phyloP scores from a whole-genome alignment of 2,888 invertebrate species.

The Aleiodes testaceus region DNA sequence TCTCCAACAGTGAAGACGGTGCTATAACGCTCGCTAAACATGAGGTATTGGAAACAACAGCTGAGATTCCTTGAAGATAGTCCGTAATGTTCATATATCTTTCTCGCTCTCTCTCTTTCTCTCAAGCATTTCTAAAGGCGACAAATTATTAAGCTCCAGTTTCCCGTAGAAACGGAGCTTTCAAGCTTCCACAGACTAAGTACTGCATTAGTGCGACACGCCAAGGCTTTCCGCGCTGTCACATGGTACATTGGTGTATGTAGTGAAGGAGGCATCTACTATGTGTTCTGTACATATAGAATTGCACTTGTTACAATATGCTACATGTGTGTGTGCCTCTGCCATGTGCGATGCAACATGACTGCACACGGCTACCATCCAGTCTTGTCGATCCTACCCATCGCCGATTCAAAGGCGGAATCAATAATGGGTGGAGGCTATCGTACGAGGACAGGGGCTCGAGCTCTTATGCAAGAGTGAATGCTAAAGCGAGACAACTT shows the following conservation, averaged over 20 bases:
- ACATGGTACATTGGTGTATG: conserved; percentile 1
- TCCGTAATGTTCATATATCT: not conserved
- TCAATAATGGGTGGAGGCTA: conserved; percentile 21
- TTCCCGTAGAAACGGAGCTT: conserved; percentile 45
- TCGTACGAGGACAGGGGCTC: not conserved
- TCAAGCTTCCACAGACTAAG: conserved; percentile 48
- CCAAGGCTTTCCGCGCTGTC: conserved; percentile 41
- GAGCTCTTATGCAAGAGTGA: conserved; percentile 14
- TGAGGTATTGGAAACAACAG: conserved; percentile 9
- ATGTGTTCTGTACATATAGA: conserved; percentile 19
- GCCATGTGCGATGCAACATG: conserved; percentile 9
- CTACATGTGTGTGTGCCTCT: not conserved
- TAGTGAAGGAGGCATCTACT: conserved; percentile 7
- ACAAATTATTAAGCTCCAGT: conserved; percentile 51
- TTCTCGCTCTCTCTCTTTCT: conserved; percentile 6
- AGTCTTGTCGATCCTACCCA: not conserved
- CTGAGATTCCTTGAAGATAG: conserved; percentile 9
- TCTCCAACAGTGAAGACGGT: no score
- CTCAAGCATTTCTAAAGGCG: conserved; percentile 33
- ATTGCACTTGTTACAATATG: conserved; percentile 12
- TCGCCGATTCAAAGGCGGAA: conserved; percentile 24
- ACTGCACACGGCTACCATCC: not conserved
- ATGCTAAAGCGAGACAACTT: conserved; percentile 12
- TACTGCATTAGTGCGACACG: conserved; percentile 51
- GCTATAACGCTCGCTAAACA: no score